Evolutionary conservation across 2,888 invertebrate species (phyloP), one percentile per base, ranked within the genome.

Genomic region (Idaea dimidiata): DNA sequence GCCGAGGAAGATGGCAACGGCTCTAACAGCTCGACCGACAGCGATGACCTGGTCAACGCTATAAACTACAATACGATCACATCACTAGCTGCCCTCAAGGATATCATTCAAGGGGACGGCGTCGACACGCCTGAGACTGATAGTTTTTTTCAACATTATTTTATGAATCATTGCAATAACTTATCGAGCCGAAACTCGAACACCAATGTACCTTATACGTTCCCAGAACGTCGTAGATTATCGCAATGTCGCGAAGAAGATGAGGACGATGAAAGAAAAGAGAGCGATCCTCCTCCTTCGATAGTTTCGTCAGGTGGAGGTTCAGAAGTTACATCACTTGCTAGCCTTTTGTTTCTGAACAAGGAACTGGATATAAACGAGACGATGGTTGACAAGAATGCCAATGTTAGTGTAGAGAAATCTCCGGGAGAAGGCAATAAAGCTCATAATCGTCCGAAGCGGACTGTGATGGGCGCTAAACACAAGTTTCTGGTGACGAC

Each of bases 211-310:
- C 84, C 94, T 54, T 90, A 94, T 70, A 90, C 93, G 0, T 94
- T 93, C 74, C 89, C 91, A 62, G 94, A 94, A 73, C 91, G 95
- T 6, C 91, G 96, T 33, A 94, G 97, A 16, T 84, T 97, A 68
- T 97, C 97, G 3, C 96, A 97, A 84, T 97, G 97, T 81, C 94
- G 96, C 66, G 97, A 97, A 81, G 97, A 97, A 87, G 97, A 97
- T 75, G 97, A 97, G 81, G 96, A 96, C 61, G 96, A 96, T 70
- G 94, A 86, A 60, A 88, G 80, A 60, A 89, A 87, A 74, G 89
- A 91, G 43, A 66, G 64, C 54, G 79, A 83, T 62, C 74, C 76
- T 53, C 68, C 78, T 8, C 72, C 77, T 14, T 74, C 79, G 3
- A 67, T 66, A 32, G 65, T 74, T 59, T 78, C 80, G 57, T 74